These are phyloP conservation scores for Polypedilum pembai DNA, from an alignment of 1,140 invertebrate species.

Conservation along the genomic window DNA sequence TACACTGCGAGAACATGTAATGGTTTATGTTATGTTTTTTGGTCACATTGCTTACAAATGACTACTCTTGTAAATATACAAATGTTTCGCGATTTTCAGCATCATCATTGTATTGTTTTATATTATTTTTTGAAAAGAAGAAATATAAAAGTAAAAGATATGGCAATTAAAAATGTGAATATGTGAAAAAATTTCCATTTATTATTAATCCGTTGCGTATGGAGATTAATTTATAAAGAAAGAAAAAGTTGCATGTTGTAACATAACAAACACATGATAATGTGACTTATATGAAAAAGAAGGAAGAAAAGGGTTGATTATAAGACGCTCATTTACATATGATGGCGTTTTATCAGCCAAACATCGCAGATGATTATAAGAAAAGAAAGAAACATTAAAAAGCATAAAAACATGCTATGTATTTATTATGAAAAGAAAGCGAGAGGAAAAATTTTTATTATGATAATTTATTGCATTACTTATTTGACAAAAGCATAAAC, in stretches of 20 bases:
- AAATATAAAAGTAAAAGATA: background rate
- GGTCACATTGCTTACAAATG: background rate
- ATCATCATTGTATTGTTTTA: conserved; percentile 12
- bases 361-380: background rate
- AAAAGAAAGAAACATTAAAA: conserved; percentile 17
- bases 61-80: background rate
- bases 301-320: background rate
- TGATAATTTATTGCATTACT: conserved; percentile 25
- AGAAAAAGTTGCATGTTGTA: conserved; percentile 9
- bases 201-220: conserved; percentile 12
- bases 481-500: conserved; percentile 26
- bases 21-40: conserved; percentile 25
- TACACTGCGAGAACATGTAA: background rate
- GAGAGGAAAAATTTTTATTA: conserved; percentile 25
- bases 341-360: conserved; percentile 21
- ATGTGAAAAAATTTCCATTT: background rate
- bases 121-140: background rate
- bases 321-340: background rate
- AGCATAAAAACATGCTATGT: background rate
- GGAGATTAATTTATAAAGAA: conserved; percentile 9
- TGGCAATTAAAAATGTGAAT: conserved; percentile 20
- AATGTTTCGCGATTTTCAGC: background rate
- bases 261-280: too few species aligned
- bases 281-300: background rate
- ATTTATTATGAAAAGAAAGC: background rate